A percentile compares a stretch with the other conserved stretches of the same genome.
Conservation (phyloP, 2,797 vertebrate species). For the Percopsis omiscomaycus region DNA sequence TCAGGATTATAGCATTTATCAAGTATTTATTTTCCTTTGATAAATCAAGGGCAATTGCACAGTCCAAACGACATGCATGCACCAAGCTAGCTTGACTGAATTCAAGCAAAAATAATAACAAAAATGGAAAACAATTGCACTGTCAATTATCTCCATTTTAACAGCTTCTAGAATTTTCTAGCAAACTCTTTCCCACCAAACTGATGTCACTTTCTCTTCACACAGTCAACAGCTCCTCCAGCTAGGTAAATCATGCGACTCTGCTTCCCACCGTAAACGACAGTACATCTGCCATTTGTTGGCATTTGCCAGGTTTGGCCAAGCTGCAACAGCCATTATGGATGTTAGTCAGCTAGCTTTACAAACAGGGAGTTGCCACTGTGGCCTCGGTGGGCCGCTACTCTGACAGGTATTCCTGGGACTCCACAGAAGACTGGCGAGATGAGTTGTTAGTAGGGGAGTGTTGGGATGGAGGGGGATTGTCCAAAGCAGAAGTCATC, state of each 20-base stretch:
- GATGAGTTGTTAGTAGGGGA: constrained; percentile 53
- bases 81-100: neutral
- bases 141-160: neutral
- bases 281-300: neutral
- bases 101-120: neutral
- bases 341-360: constrained; percentile 14
- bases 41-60: constrained; percentile 17
- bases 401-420: constrained; percentile 67
- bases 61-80: constrained; percentile 43
- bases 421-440: constrained; percentile 69
- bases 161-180: neutral
- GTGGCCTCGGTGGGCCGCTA: constrained; percentile 22
- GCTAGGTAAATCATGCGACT: neutral
- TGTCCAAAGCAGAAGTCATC: constrained; percentile 83
- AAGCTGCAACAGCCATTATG: constrained; percentile 19
- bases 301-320: neutral
- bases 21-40: constrained; percentile 39
- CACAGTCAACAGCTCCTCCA: constrained; percentile 12
- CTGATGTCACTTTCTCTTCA: neutral
- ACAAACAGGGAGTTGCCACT: neutral
- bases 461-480: constrained; percentile 52
- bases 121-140: neutral
- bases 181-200: neutral
- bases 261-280: neutral
- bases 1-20: neutral